phyloP scores from a whole-genome alignment of 2,113 vertebrate species.

The Poecilia latipinna region DNA sequence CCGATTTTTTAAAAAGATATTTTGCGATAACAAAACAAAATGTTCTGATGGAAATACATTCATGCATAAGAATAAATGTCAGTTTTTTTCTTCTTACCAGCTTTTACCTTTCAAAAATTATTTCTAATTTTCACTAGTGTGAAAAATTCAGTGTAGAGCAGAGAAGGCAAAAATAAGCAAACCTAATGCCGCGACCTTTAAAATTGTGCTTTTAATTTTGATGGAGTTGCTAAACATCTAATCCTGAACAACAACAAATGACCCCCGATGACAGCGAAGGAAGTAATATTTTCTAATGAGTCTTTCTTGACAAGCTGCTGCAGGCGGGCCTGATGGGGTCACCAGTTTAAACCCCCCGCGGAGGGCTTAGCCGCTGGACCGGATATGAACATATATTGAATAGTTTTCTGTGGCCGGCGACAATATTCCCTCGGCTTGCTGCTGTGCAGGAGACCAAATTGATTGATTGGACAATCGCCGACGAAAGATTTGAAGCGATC shows the following conservation, averaged over 20 bases:
- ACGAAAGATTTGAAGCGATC: not conserved
- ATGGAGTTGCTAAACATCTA: not conserved
- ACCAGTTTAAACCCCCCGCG: constrained; percentile 35
- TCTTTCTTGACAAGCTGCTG: constrained; percentile 42
- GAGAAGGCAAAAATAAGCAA: not conserved
- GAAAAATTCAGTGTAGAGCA: not conserved
- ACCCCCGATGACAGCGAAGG: not conserved
- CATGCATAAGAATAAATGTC: not conserved
- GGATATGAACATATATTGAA: constrained; percentile 46
- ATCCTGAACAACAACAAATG: not conserved
- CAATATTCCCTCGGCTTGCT: constrained; percentile 15
- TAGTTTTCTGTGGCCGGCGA: constrained; percentile 6
- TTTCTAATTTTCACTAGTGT: no score
- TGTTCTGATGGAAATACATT: not conserved
- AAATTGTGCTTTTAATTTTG: not conserved
- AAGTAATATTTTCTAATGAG: constrained; percentile 15
- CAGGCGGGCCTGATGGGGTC: constrained; percentile 47
- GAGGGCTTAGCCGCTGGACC: constrained; percentile 25
- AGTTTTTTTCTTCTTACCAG: not conserved
- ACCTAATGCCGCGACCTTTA: not conserved
- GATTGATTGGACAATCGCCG: constrained; percentile 8
- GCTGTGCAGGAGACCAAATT: constrained; percentile 1
- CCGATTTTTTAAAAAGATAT: no score
- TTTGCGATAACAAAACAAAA: not conserved
- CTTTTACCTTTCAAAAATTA: not conserved